Evolutionary conservation across 2,888 invertebrate species (phyloP).

Genomic region (Helobdella robusta): DNA sequence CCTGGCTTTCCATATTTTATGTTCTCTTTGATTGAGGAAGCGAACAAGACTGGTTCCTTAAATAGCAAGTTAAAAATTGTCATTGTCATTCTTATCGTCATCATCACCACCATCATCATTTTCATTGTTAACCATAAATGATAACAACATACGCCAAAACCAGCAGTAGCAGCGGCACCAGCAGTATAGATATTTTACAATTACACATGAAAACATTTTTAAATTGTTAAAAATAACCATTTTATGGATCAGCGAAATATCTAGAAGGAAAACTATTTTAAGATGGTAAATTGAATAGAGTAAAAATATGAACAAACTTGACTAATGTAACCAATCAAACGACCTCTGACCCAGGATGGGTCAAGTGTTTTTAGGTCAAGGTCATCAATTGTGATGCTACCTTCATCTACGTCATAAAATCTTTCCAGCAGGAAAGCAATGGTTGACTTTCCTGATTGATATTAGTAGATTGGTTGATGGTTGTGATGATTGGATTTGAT

Average conservation of each 20-base stretch:
- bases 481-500: not conserved
- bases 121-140: too few species aligned
- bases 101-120: constrained; percentile 2
- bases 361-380: constrained; percentile 63
- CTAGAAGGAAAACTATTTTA: too few species aligned
- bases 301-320: too few species aligned
- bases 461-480: not conserved
- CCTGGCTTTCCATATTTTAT: constrained; percentile 70
- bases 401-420: constrained; percentile 71
- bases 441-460: constrained; percentile 70
- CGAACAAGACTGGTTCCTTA: constrained; percentile 83
- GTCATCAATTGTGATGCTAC: constrained; percentile 67
- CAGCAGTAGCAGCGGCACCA: too few species aligned
- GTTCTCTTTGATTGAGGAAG: constrained; percentile 80
- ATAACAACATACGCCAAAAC: too few species aligned
- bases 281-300: too few species aligned
- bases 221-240: too few species aligned
- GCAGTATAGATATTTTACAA: too few species aligned
- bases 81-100: too few species aligned
- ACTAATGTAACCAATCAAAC: constrained; percentile 75
- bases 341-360: constrained; percentile 73
- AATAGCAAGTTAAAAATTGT: constrained; percentile 31
- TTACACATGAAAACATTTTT: too few species aligned
- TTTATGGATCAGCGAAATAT: too few species aligned
- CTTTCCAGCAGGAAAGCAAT: constrained; percentile 78